Evolutionary conservation across 2,797 vertebrate species (phyloP).

Genomic region (Odontamblyopus lacepedii): DNA sequence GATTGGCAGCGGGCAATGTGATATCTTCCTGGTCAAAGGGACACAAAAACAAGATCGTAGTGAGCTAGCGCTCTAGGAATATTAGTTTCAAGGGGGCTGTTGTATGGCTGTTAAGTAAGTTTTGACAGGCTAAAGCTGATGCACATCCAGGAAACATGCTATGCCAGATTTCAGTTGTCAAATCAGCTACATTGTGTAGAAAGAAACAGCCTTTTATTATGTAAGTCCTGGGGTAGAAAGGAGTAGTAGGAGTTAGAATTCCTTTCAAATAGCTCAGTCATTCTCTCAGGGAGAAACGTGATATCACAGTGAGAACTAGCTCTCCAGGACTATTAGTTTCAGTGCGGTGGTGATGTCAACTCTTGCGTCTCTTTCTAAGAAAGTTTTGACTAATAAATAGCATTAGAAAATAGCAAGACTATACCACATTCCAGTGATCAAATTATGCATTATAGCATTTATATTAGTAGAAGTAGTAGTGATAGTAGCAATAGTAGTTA

Average conservation of each 20-base stretch:
- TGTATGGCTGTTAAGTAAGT: background rate
- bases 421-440: no score
- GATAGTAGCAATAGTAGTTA: background rate
- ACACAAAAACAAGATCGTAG: constrained; percentile 5
- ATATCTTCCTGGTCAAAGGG: constrained; percentile 24
- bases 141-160: background rate
- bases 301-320: background rate
- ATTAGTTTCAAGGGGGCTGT: constrained; percentile 7
- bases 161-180: no score
- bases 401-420: background rate
- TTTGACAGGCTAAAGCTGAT: background rate
- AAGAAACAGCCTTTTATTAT: no score
- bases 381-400: background rate
- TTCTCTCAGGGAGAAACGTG: no score
- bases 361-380: background rate
- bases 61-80: constrained; percentile 17
- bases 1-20: constrained; percentile 26
- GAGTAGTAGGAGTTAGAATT: no score
- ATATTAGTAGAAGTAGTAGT: background rate
- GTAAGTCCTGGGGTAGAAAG: no score
- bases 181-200: no score
- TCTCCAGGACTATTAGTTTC: constrained; percentile 17
- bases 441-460: no score
- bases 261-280: no score
- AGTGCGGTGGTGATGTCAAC: background rate